These are phyloP conservation scores for Apeira syringaria DNA, from an alignment of 2,888 invertebrate species.

Conservation along the genomic window DNA sequence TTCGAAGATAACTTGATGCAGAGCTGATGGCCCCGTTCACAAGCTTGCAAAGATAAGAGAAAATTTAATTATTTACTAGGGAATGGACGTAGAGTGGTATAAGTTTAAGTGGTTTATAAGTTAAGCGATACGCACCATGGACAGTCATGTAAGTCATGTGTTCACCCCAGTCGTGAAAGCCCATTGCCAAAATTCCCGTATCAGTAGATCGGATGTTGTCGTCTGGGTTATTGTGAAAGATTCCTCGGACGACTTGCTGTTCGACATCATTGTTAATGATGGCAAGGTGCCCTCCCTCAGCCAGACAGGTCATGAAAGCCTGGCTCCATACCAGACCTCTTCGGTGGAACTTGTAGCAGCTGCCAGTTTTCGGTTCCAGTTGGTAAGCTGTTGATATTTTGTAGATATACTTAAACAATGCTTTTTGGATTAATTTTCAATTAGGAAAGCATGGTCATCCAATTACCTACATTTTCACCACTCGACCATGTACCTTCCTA, in stretches of 20 bases:
- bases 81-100: too few relatives aligned
- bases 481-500: too few relatives aligned
- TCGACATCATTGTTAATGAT: conserved; percentile 50
- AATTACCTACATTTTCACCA: too few relatives aligned
- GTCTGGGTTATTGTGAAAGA: conserved; percentile 29
- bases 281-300: conserved; percentile 52
- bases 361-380: conserved; percentile 40
- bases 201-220: not conserved
- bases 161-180: not conserved
- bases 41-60: too few relatives aligned
- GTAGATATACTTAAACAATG: too few relatives aligned
- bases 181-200: not conserved
- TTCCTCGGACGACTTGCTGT: conserved; percentile 33
- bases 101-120: too few relatives aligned
- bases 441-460: too few relatives aligned
- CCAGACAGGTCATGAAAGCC: conserved; percentile 48
- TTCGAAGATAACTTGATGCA: too few relatives aligned
- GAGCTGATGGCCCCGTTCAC: too few relatives aligned
- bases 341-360: conserved; percentile 39
- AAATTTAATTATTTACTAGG: too few relatives aligned
- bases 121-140: not conserved
- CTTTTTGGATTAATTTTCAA: too few relatives aligned
- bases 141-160: not conserved
- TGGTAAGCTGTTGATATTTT: conserved; percentile 20
- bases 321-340: conserved; percentile 43